Evolutionary conservation across 2,797 vertebrate species (phyloP).

Genomic region (Acanthurus tractus): DNA sequence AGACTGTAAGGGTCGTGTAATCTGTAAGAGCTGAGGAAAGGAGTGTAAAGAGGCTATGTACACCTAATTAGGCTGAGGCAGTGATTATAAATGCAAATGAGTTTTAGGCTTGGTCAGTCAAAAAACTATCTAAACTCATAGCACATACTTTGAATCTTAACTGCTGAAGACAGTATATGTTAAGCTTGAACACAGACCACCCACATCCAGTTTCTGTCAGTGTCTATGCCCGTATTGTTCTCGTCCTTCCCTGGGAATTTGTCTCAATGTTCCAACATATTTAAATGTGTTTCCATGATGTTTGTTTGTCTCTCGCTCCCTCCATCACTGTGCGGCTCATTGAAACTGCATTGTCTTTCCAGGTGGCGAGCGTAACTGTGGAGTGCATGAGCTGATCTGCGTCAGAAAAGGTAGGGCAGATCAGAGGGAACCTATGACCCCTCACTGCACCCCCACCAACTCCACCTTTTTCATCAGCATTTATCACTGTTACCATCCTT

Average conservation of each 20-base stretch:
- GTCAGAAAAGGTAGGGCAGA: conserved; percentile 94
- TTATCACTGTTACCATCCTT: conserved; percentile 5
- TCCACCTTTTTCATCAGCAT: conserved; percentile 30
- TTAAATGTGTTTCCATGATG: conserved; percentile 29
- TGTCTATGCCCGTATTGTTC: conserved; percentile 32
- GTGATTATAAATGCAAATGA: conserved; percentile 1
- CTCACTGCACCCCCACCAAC: not conserved
- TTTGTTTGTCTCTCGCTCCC: conserved; percentile 40
- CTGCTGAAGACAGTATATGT: not conserved
- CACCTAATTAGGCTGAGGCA: not conserved
- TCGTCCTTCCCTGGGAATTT: not conserved
- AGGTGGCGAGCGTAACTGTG: conserved; percentile 98
- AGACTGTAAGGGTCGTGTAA: not conserved
- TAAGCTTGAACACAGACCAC: conserved; percentile 8
- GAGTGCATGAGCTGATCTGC: conserved; percentile 98
- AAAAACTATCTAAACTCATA: not conserved
- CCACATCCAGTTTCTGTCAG: conserved; percentile 29
- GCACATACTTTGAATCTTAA: not conserved
- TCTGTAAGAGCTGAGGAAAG: not conserved
- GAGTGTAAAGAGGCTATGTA: not conserved
- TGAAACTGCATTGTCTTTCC: conserved; percentile 83
- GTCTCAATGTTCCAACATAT: conserved; percentile 26
- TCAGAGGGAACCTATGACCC: conserved; percentile 58
- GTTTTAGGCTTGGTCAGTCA: not conserved
- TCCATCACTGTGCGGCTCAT: conserved; percentile 71